A percentile compares a stretch with the other conserved stretches of the same genome.
phyloP scores from a whole-genome alignment of 1,140 invertebrate species.

The Wiebesia pumilae region DNA sequence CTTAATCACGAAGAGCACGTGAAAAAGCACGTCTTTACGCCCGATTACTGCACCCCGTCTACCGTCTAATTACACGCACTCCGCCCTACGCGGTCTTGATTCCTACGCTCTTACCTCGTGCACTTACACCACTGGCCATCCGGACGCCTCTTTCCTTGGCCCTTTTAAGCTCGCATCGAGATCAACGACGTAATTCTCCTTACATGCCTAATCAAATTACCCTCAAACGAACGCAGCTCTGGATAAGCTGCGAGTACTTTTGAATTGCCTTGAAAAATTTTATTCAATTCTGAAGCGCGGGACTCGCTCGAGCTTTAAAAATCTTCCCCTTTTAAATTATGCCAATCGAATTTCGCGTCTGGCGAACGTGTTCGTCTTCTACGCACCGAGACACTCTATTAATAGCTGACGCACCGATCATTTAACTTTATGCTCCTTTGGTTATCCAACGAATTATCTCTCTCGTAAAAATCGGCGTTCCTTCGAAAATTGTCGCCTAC shows the following conservation, averaged over 20 bases:
- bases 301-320: neutral
- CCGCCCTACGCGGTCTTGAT: neutral
- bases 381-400: too few species aligned
- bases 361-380: too few species aligned
- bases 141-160: too few species aligned
- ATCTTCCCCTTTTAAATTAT: neutral
- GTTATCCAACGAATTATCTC: neutral
- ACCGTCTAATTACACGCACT: neutral
- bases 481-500: neutral
- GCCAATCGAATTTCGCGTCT: too few species aligned
- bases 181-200: neutral
- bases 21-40: constrained; percentile 24
- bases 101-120: neutral
- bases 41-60: constrained; percentile 8
- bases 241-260: too few species aligned
- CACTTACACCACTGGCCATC: too few species aligned
- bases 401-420: too few species aligned
- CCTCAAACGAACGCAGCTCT: neutral
- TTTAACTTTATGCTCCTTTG: neutral
- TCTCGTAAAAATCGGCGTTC: neutral
- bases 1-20: neutral
- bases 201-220: neutral
- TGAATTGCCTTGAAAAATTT: too few species aligned
- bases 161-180: neutral
- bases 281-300: neutral